These are phyloP conservation scores for Tetragonula carbonaria DNA, from an alignment of 2,888 invertebrate species.

Conservation along the genomic window DNA sequence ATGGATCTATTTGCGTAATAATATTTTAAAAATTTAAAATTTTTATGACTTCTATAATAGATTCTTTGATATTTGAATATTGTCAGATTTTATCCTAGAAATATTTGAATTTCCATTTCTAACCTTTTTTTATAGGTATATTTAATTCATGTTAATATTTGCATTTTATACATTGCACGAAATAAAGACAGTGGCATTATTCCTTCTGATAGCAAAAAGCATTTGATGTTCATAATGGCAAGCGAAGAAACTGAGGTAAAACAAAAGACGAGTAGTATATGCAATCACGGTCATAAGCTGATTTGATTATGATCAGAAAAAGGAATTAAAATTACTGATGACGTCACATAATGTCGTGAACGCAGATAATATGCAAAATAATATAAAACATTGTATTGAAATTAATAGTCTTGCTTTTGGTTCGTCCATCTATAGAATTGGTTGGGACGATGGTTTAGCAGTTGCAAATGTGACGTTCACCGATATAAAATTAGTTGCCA, in stretches of 20 bases:
- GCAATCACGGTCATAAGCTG: conserved; percentile 5
- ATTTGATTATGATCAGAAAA: conserved; percentile 51
- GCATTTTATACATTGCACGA: not conserved
- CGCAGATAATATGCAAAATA: conserved; percentile 76
- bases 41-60: not conserved
- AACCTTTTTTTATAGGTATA: not conserved
- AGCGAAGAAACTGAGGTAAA: not conserved
- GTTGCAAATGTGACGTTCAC: conserved; percentile 28
- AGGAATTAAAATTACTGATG: conserved; percentile 60
- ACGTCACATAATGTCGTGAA: conserved; percentile 67
- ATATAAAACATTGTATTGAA: conserved; percentile 74
- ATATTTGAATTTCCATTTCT: not conserved
- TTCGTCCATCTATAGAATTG: conserved; percentile 55
- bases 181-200: conserved; percentile 20
- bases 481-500: conserved; percentile 19
- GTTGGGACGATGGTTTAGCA: conserved; percentile 15
- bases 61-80: not conserved
- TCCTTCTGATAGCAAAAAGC: conserved; percentile 13
- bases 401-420: conserved; percentile 20
- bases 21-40: not conserved
- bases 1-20: not conserved
- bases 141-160: not conserved
- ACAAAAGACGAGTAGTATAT: conserved; percentile 6
- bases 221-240: not conserved
- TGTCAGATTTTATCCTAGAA: not conserved